Evolutionary conservation across 2,797 vertebrate species (phyloP), one percentile per base, ranked within the genome.

Genomic region (Anabacerthia variegaticeps): DNA sequence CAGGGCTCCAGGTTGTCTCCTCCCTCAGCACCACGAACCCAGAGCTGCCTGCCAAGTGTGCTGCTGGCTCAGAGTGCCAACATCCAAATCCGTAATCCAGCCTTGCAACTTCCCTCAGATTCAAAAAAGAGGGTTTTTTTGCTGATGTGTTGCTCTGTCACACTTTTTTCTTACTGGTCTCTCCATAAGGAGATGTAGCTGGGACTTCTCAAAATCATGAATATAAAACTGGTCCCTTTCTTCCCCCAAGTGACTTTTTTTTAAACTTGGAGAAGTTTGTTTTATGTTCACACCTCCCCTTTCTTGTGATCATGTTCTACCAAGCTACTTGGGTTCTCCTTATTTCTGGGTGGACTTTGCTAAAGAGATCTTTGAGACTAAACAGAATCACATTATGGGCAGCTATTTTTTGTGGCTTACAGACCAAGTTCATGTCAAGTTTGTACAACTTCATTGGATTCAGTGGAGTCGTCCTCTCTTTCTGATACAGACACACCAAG

Each of bases 31-130:
- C 14, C 8, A 0, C 1, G 34, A 34, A 39, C 19, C 52, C 63
- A 83, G 46, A 91, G 51, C 61, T 67, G 39, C 75, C 24, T 3
- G 0, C 43, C 37, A 61, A 21, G 20, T 1, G 0, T 30, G 52
- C 0, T 3, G 9, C 48, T n/a, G 23, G 6, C 59, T 37, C 32
- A 10, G 5, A 48, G 28, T 22, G 34, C 32, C 0, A 1, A 24
- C 6, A 32, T 30, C 46, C n/a, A 65, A 56, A 78, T 39, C 19
- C 9, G 5, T 44, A 56, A 78, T 43, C 19, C 9, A 6, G 41
- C 44, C 39, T 85, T 83, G 52, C 18, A 37, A 18, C 37, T 79
- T 56, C 12, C 27, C 81, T 72, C 30, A 2, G 4, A 2, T 32
- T 61, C 2, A 2, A 9, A 39, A 85, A 3, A 5, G 9, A 5